Conservation (phyloP, 2,888 invertebrate genomes). For the Nudaria mundana region DNA sequence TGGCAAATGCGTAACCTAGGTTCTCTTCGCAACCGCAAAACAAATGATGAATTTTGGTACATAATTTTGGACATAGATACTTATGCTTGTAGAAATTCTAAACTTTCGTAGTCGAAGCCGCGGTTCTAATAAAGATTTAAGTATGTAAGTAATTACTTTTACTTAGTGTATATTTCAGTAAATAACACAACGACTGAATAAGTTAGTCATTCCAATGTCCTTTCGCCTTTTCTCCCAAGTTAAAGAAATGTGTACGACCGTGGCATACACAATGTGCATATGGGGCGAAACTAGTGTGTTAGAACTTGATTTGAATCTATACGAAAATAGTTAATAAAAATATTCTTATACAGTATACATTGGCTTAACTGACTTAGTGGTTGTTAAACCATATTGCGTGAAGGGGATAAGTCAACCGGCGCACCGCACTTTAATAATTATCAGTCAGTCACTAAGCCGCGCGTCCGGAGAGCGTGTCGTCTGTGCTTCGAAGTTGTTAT, state of each 20-base stretch:
- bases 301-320: conserved; percentile 18
- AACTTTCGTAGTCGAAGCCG: too few species aligned
- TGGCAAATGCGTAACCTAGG: too few species aligned
- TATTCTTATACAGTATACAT: conserved; percentile 10
- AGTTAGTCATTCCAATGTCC: conserved; percentile 50
- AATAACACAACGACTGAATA: conserved; percentile 41
- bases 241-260: conserved; percentile 71
- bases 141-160: too few species aligned
- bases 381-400: conserved; percentile 38
- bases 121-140: too few species aligned
- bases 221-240: conserved; percentile 72
- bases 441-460: conserved; percentile 43
- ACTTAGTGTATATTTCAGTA: conserved; percentile 21
- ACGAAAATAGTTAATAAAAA: conserved; percentile 19
- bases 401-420: conserved; percentile 40
- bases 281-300: conserved; percentile 42
- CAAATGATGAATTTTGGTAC: too few species aligned
- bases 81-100: too few species aligned
- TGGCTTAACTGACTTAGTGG: conserved; percentile 8
- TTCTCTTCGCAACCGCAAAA: too few species aligned
- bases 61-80: too few species aligned
- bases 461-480: conserved; percentile 34
- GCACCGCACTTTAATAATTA: conserved; percentile 54
- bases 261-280: conserved; percentile 65
- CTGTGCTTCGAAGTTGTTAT: conserved; percentile 28